Percentiles rank a stretch among this genome's conserved stretches.
Evolutionary conservation across 2,797 vertebrate species (phyloP).

Genomic region (Leptoclinus maculatus): DNA sequence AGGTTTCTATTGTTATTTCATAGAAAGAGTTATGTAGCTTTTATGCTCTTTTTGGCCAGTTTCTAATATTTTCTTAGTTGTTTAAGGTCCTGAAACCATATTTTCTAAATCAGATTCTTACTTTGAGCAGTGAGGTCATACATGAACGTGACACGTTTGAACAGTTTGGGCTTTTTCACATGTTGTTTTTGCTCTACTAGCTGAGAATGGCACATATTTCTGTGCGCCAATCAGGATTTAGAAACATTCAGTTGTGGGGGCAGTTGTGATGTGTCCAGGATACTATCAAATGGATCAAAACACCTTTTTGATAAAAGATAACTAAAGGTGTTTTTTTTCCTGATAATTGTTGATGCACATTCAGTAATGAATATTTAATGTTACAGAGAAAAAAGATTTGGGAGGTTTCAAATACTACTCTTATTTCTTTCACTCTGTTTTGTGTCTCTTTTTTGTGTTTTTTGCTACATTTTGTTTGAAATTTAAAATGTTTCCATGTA

Average conservation of each 20-base stretch:
- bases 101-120: neutral
- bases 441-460: neutral
- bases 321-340: neutral
- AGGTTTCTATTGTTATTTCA: neutral
- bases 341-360: too few species aligned
- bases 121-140: neutral
- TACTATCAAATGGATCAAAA: neutral
- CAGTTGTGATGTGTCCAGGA: neutral
- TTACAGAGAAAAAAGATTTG: neutral
- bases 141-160: neutral
- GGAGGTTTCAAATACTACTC: neutral
- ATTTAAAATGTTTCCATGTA: neutral
- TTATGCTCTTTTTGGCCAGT: neutral
- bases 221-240: neutral
- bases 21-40: neutral
- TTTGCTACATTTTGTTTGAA: neutral
- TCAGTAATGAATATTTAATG: neutral
- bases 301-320: neutral
- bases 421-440: neutral
- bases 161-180: neutral
- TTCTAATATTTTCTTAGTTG: neutral
- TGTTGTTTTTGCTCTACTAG: neutral
- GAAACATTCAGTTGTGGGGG: accelerated
- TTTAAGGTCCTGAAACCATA: neutral
- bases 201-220: neutral